Evolutionary conservation across 1,140 invertebrate species (phyloP).

Genomic region (Habropoda laboriosa): DNA sequence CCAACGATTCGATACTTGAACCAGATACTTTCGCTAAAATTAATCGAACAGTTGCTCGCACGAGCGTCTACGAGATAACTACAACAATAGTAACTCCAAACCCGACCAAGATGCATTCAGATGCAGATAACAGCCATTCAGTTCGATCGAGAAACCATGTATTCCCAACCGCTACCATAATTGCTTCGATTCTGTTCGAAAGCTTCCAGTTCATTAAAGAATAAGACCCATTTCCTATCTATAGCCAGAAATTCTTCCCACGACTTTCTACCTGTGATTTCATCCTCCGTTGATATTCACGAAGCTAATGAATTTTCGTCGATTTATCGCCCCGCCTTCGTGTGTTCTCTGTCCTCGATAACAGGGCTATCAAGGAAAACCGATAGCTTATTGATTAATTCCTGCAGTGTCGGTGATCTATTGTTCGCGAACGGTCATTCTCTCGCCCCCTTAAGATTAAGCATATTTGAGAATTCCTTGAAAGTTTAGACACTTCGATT

Average conservation of each 20-base stretch:
- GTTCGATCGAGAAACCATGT: neutral
- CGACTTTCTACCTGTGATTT: neutral
- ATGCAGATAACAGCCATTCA: neutral
- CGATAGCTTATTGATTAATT: conserved; percentile 36
- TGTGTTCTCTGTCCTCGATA: neutral
- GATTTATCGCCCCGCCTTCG: neutral
- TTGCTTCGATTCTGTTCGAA: neutral
- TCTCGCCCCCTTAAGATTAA: neutral
- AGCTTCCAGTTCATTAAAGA: neutral
- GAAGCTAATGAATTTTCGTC: neutral
- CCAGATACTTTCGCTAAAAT: neutral
- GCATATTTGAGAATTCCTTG: neutral
- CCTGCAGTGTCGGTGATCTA: conserved; percentile 16
- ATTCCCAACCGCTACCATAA: neutral
- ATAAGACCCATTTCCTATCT: neutral
- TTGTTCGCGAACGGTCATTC: neutral
- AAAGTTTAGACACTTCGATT: neutral
- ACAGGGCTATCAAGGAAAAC: conserved; percentile 8
- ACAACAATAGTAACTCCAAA: neutral
- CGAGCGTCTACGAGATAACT: neutral
- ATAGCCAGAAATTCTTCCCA: neutral
- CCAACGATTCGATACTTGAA: no score
- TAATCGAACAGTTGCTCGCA: neutral
- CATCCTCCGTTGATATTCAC: no score
- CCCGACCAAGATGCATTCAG: neutral